These are phyloP conservation scores for Papilio polytes DNA, from an alignment of 1,140 invertebrate species.

Conservation along the genomic window DNA sequence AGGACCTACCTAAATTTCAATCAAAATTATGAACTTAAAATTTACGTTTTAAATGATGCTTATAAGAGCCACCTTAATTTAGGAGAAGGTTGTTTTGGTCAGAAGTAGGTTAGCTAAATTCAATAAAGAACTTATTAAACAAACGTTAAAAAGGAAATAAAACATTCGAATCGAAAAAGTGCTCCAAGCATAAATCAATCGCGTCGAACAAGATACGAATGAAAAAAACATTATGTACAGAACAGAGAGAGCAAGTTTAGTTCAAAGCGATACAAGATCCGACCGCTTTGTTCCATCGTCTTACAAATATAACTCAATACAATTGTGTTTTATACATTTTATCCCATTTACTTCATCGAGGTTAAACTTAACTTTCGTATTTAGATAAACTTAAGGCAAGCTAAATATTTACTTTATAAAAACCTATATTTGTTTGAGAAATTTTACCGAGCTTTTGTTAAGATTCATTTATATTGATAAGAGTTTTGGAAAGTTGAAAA, in stretches of 20 bases:
- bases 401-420: neutral
- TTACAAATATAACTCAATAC: slow-evolving; percentile 27
- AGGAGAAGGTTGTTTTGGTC: too few species aligned
- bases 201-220: slow-evolving; percentile 5
- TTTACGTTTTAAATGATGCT: too few species aligned
- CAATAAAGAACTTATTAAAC: neutral
- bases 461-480: neutral
- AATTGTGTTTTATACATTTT: slow-evolving; percentile 19
- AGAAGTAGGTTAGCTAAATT: neutral
- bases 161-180: neutral
- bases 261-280: slow-evolving; percentile 17
- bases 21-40: too few species aligned
- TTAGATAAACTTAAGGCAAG: neutral
- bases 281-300: neutral
- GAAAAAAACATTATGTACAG: neutral
- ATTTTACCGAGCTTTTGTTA: neutral
- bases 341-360: neutral
- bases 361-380: slow-evolving; percentile 16
- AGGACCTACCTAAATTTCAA: too few species aligned
- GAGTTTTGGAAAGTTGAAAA: neutral
- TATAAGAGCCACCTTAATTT: too few species aligned
- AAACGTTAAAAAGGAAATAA: neutral
- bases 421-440: neutral
- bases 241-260: neutral
- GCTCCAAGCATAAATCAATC: neutral